Conservation (phyloP, 2,797 vertebrate species). For the Varecia variegata region DNA sequence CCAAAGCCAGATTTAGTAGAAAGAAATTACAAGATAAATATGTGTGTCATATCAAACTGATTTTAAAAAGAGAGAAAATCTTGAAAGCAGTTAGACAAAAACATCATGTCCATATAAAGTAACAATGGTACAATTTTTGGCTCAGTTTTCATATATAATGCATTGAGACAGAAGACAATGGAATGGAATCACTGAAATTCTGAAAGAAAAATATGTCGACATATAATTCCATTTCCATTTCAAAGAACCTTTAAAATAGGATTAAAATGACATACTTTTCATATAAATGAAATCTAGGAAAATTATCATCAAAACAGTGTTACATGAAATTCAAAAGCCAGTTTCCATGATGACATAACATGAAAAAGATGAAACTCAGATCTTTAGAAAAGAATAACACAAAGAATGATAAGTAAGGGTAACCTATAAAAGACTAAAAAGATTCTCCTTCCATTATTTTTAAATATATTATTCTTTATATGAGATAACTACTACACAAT, state of each 20-base stretch:
- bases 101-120: not conserved
- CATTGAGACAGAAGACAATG: not conserved
- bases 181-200: not conserved
- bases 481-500: rapidly evolving
- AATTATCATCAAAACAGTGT: not conserved
- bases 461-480: not conserved
- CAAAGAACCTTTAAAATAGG: not conserved
- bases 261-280: not conserved
- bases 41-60: not conserved
- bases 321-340: not conserved
- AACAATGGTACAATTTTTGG: not conserved
- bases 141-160: not conserved
- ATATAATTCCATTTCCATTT: not conserved
- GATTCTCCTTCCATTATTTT: not conserved
- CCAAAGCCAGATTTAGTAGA: not conserved
- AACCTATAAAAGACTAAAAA: not conserved
- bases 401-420: not conserved
- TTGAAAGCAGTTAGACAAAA: not conserved
- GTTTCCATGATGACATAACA: not conserved
- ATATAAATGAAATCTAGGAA: not conserved
- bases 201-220: not conserved
- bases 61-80: not conserved
- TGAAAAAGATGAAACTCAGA: not conserved
- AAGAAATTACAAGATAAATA: not conserved
- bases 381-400: not conserved